Conservation (phyloP, 2,113 vertebrate genomes). For the Gnathonemus echidnorhynchus region DNA sequence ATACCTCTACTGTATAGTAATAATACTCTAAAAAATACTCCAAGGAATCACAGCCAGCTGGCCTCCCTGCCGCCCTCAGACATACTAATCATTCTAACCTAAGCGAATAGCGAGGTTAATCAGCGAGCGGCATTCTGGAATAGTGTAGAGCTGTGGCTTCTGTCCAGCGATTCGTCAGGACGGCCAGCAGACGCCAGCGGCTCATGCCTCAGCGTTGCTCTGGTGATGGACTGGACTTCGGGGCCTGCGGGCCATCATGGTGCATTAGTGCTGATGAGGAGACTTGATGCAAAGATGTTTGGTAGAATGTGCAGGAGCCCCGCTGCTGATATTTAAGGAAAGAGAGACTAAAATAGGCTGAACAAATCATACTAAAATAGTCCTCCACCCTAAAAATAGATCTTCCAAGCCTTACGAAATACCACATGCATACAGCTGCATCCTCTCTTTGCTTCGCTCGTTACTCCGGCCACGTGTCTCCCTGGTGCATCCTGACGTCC, state of each 20-base stretch:
- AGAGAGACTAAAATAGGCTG: neutral
- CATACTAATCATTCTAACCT: neutral
- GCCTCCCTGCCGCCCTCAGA: neutral
- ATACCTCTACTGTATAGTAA: neutral
- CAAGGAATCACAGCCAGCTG: neutral
- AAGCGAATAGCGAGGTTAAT: neutral
- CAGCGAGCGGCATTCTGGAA: neutral
- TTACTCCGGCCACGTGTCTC: slow-evolving; percentile 26
- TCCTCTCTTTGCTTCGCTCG: neutral
- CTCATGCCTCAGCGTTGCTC: neutral
- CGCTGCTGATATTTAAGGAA: neutral
- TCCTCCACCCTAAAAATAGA: neutral
- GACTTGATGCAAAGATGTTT: neutral
- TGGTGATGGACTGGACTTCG: neutral
- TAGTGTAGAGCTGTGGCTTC: neutral
- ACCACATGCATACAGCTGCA: neutral
- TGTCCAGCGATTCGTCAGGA: neutral
- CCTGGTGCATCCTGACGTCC: slow-evolving; percentile 34
- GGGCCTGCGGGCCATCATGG: neutral
- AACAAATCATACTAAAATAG: neutral
- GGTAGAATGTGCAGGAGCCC: neutral
- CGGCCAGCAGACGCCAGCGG: neutral
- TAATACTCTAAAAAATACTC: neutral
- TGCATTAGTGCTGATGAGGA: neutral
- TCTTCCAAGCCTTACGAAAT: neutral